Conservation (phyloP, 1,140 invertebrate genomes). For the Caenorhabditis brenneri region DNA sequence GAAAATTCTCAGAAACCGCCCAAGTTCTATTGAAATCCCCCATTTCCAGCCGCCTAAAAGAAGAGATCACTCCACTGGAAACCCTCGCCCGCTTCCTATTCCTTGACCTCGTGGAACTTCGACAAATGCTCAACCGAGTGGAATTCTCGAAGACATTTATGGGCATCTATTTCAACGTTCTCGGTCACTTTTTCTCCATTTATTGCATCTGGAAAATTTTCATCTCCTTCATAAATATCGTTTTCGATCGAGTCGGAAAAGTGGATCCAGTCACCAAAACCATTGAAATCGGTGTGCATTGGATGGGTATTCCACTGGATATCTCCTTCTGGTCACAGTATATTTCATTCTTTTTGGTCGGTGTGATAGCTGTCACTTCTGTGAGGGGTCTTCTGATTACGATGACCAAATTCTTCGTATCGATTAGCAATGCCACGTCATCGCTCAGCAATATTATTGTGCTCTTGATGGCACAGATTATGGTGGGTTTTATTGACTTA, state of each 20-base stretch:
- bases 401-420: constrained; percentile 99
- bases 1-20: not conserved
- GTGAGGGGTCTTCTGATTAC: constrained; percentile 90
- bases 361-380: constrained; percentile 96
- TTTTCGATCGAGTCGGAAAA: constrained; percentile 80
- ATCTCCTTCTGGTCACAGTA: constrained; percentile 98
- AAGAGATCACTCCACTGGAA: constrained; percentile 86
- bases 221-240: constrained; percentile 88
- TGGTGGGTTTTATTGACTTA: constrained; percentile 76
- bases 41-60: constrained; percentile 59
- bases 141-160: constrained; percentile 86
- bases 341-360: constrained; percentile 93
- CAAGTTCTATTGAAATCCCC: not conserved
- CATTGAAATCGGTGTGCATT: constrained; percentile 94
- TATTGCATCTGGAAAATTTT: constrained; percentile 99
- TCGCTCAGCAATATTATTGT: constrained; percentile 90
- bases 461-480: constrained; percentile 93
- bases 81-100: constrained; percentile 92
- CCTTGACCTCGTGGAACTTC: constrained; percentile 89
- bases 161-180: constrained; percentile 97
- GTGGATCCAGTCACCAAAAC: constrained; percentile 96
- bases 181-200: constrained; percentile 97
- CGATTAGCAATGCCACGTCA: constrained; percentile 97
- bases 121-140: constrained; percentile 85
- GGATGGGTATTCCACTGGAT: constrained; percentile 94